A percentile compares a stretch with the other conserved stretches of the same genome.
These are phyloP conservation scores for Hydrocynus forskahlii DNA, from an alignment of 2,797 vertebrate genomes.

Conservation along the genomic window DNA sequence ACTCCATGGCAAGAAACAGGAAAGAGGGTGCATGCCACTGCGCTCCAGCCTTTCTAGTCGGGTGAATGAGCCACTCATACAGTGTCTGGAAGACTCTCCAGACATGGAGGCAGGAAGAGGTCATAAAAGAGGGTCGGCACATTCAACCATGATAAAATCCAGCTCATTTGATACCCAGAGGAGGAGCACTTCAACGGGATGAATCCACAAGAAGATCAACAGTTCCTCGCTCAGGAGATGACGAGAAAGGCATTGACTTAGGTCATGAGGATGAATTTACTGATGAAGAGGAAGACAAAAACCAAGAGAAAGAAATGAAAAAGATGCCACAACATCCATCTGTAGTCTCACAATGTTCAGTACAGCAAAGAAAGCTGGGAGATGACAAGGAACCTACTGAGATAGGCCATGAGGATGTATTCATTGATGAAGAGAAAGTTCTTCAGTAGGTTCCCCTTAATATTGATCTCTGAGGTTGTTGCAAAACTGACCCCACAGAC, in stretches of 20 bases:
- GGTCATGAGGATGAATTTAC: slow-evolving; percentile 67
- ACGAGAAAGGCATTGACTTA: slow-evolving; percentile 27
- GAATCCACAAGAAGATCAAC: slow-evolving; percentile 68
- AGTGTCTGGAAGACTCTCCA: slow-evolving; percentile 80
- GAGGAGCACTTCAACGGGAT: slow-evolving; percentile 87
- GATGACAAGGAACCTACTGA: slow-evolving; percentile 42
- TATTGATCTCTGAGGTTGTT: slow-evolving; percentile 60
- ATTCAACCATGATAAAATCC: slow-evolving; percentile 73
- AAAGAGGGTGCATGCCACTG: slow-evolving; percentile 83
- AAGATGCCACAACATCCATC: slow-evolving; percentile 26
- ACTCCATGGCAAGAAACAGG: slow-evolving; percentile 81
- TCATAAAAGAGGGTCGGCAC: slow-evolving; percentile 71
- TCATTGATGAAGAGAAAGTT: slow-evolving; percentile 64
- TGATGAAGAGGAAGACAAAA: slow-evolving; percentile 62
- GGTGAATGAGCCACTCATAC: slow-evolving; percentile 90
- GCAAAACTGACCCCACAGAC: slow-evolving; percentile 23
- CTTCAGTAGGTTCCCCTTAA: slow-evolving; percentile 40
- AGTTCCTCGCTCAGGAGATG: slow-evolving; percentile 62
- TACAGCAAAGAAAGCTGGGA: slow-evolving; percentile 40
- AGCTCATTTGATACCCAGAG: slow-evolving; percentile 71
- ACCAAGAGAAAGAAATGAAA: slow-evolving; percentile 54
- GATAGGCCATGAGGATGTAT: slow-evolving; percentile 63
- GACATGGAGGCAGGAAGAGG: slow-evolving; percentile 68
- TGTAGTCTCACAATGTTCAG: slow-evolving; percentile 25
- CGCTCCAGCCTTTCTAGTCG: slow-evolving; percentile 87